Conservation (phyloP, 1,140 invertebrate species). For the Bombus sibiricus region DNA sequence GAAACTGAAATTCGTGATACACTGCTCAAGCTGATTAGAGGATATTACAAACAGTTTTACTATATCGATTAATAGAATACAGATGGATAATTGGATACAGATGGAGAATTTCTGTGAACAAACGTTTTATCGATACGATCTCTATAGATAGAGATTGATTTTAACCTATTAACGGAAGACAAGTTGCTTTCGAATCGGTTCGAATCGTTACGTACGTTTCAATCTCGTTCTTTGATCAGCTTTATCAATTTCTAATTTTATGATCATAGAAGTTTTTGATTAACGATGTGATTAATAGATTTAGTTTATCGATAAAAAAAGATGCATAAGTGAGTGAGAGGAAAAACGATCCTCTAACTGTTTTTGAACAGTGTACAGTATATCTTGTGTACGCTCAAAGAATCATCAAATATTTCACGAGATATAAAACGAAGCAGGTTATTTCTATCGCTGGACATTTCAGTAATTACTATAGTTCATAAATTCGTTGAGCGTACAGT, state of each 20-base stretch:
- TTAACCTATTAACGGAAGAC: too few species aligned
- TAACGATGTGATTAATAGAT: too few species aligned
- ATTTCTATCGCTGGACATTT: too few species aligned
- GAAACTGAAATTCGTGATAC: constrained; percentile 5
- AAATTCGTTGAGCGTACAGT: neutral
- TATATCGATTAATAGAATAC: neutral
- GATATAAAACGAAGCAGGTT: too few species aligned
- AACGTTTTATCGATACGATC: too few species aligned
- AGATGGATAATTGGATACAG: too few species aligned
- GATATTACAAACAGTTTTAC: neutral
- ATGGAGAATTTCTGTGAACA: too few species aligned
- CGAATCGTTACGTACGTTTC: too few species aligned
- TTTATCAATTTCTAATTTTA: neutral
- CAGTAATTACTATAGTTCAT: neutral
- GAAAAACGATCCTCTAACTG: neutral
- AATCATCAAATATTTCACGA: neutral
- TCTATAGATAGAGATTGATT: too few species aligned
- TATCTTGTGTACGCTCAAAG: neutral
- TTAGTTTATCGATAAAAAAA: neutral
- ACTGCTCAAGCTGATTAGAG: neutral
- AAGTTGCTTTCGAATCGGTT: too few species aligned
- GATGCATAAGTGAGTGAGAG: neutral
- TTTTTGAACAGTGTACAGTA: neutral
- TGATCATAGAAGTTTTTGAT: too few species aligned
- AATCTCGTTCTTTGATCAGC: too few species aligned